These are phyloP conservation scores for Pelosia muscerda DNA, from an alignment of 2,888 invertebrate species.

Conservation along the genomic window DNA sequence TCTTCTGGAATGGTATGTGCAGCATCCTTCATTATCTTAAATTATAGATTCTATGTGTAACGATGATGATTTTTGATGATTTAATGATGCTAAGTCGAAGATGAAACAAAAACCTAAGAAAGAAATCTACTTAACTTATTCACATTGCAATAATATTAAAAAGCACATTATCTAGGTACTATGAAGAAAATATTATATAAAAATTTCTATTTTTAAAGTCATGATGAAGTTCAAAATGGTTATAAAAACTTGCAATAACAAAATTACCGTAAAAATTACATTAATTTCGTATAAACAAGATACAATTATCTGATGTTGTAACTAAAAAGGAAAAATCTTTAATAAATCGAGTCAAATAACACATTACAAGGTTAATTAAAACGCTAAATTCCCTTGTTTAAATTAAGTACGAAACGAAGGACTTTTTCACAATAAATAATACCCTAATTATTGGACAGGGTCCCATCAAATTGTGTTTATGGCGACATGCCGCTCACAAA, in stretches of 20 bases:
- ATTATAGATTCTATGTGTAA: neutral
- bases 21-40: neutral
- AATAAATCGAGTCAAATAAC: slow-evolving; percentile 52
- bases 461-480: slow-evolving; percentile 70
- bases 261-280: slow-evolving; percentile 23
- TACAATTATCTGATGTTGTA: slow-evolving; percentile 15
- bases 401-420: slow-evolving; percentile 64
- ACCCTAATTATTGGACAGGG: slow-evolving; percentile 61
- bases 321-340: slow-evolving; percentile 34
- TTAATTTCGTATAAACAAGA: slow-evolving; percentile 34
- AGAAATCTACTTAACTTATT: no score
- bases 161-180: no score
- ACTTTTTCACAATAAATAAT: slow-evolving; percentile 69
- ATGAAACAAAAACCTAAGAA: no score
- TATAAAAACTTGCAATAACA: slow-evolving; percentile 26
- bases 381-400: slow-evolving; percentile 66
- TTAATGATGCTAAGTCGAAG: no score
- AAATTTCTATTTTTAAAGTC: slow-evolving; percentile 21
- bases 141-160: no score
- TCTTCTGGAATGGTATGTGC: neutral
- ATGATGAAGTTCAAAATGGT: slow-evolving; percentile 23
- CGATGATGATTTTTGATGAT: no score
- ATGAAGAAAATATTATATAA: slow-evolving; percentile 1
- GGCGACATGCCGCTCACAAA: slow-evolving; percentile 68
- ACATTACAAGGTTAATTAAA: slow-evolving; percentile 61